phyloP scores from a whole-genome alignment of 1,140 invertebrate genomes.

The Calephelis nemesis region DNA sequence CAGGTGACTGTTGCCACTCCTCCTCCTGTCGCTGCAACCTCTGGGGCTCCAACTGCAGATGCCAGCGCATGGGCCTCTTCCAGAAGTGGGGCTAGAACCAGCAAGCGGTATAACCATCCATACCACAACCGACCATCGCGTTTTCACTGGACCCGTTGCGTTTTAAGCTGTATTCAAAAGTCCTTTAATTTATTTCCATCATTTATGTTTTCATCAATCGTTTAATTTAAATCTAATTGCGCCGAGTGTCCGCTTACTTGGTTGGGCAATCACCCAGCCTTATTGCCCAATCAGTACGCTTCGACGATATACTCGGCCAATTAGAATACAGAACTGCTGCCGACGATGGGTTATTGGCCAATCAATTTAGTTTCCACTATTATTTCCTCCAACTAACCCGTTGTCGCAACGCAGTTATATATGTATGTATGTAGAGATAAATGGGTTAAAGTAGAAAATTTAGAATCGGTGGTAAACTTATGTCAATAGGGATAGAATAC shows the following conservation, averaged over 20 bases:
- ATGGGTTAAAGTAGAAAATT: slow-evolving; percentile 64
- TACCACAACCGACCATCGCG: slow-evolving; percentile 56
- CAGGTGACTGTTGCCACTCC: slow-evolving; percentile 91
- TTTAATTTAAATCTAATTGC: slow-evolving; percentile 57
- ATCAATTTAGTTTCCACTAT: slow-evolving; percentile 42
- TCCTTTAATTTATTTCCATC: slow-evolving; percentile 71
- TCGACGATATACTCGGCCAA: slow-evolving; percentile 59
- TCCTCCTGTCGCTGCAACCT: slow-evolving; percentile 93
- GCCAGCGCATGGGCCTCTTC: slow-evolving; percentile 93
- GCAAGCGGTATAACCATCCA: slow-evolving; percentile 41
- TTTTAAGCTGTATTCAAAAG: slow-evolving; percentile 58
- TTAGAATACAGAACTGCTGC: slow-evolving; percentile 58
- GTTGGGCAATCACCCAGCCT: slow-evolving; percentile 79
- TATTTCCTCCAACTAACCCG: slow-evolving; percentile 47
- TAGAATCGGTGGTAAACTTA: slow-evolving; percentile 78
- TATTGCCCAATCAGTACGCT: slow-evolving; percentile 77
- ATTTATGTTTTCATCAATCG: slow-evolving; percentile 32
- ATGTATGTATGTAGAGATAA: slow-evolving; percentile 79
- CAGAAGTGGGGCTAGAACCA: slow-evolving; percentile 89
- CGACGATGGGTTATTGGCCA: slow-evolving; percentile 47
- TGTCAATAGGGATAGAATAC: slow-evolving; percentile 74
- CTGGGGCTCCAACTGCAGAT: slow-evolving; percentile 94
- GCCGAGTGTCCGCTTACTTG: slow-evolving; percentile 72
- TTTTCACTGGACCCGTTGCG: slow-evolving; percentile 63
- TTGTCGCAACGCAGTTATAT: slow-evolving; percentile 53